Base-by-base conservation (phyloP, 2,113 vertebrate genomes). In the Puma concolor region DNA sequence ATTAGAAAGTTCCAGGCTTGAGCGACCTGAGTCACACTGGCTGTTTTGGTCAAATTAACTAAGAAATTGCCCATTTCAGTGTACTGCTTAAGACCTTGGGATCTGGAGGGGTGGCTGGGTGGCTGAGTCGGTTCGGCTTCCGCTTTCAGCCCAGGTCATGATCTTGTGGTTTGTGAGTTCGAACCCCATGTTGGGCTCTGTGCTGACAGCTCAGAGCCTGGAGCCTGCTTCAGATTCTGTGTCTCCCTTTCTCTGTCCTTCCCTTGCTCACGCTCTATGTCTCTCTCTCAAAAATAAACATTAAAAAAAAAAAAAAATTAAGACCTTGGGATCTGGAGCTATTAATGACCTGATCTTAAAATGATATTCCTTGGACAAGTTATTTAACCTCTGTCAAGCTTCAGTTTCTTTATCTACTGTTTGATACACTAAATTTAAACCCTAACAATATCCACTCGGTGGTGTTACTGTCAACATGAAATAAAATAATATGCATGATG, bases 351-450 rank as follows among this genome's bases (percentile, higher is more conserved):
- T 91, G 64, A 76, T 93, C 50, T 89, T 69, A 67, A 77, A 41
- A 25, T 85, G 60, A 14, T 76, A 29, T 82, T 93, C 48, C 7
- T 86, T 48, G 64, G 81, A 25, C 88, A 92, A 67, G 33, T 83
- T 96, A 74, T 79, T 84, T 89, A 84, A 84, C 25, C 36, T 95
- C n/a, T 95, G 7, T n/a, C 69, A 89, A 95, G 60, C 33, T 96
- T 97, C 14, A 52, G 52, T 89, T 95, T 96, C 48, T 82, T 82
- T 89, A 25, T 67, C 66, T 94, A 5, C 41, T 83, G 3, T 95
- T 82, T 48, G 60, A 41, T 72, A 60, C 33, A 27, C 72, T 81
- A 81, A 97, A 72, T 67, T 81, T 88, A 91, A 89, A 60, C 38
- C 71, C 7, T 60, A 89, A 66, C 0, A 60, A 14, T 92, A 41